Base-by-base conservation (phyloP, 2,888 invertebrate species). In the Chrysolina oricalcia region DNA sequence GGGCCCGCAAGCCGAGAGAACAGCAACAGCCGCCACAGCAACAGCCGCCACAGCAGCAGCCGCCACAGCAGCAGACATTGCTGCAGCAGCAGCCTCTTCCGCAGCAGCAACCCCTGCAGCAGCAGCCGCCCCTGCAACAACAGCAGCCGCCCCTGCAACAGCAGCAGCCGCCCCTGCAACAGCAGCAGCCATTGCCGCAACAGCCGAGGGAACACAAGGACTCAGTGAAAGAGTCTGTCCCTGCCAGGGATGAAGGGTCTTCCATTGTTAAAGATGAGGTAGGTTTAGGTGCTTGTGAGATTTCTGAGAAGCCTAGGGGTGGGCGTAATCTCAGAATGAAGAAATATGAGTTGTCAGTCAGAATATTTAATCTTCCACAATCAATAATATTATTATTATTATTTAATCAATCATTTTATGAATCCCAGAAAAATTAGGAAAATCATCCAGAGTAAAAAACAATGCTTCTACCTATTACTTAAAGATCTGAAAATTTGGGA, bases 1-100 rank as follows among this genome's bases (percentile, higher is more conserved):
- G 84, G n/a, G 83, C 84, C 15, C 83, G 87, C 65, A 87, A 87
- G 76, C 85, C 84, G 82, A 76, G 80, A 65, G 81, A 80, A 27
- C 81, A 81, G 46, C 74, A 80, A 23, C 78, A 73, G 41, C 10
- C 1, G 43, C 66, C 9, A n/a, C 50, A 1, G 1, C 35, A n/a
- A 15, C 48, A 8, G 3, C 17, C 3, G 17, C 48, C 8, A 3
- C 53, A 53, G 53, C 53, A 17, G 15, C 53, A 53, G 21, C 5
- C 21, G 19, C 10, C 11, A 10, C 50, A 8, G 8, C 53, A 53
- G 21, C 53, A 53, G 11, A 6, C 17, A 19, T 2, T 5, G 2
- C 27, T 27, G 8, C 35, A 3, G 3, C 35, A 35, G 8, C 53
- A 53, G 53, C 53, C 15, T 0, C 53, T 21, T 11, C 5, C 21